phyloP scores from a whole-genome alignment of 1,140 invertebrate species.

The Cyphomyrmex costatus region DNA sequence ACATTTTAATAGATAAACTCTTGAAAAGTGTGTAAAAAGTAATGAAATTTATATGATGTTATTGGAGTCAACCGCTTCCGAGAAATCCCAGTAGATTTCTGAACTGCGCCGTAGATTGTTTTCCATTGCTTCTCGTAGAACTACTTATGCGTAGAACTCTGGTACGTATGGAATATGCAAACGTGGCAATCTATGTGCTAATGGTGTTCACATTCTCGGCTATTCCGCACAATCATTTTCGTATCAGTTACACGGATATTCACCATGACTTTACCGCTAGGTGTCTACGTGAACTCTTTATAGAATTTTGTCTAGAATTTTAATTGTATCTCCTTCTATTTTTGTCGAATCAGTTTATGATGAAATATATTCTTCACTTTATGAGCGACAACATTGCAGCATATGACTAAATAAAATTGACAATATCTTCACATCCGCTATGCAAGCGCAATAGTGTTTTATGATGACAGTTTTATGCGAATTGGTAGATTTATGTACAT shows the following conservation, averaged over 20 bases:
- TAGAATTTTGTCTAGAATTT: not conserved
- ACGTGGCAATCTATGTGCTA: constrained; percentile 55
- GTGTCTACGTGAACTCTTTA: not conserved
- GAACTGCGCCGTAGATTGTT: constrained; percentile 1
- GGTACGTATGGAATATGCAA: constrained; percentile 44
- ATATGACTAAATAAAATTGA: not conserved
- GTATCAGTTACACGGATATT: constrained; percentile 30
- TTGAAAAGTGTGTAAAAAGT: not conserved
- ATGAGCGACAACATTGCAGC: no score
- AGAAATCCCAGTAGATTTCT: not conserved
- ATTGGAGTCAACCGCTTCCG: not conserved
- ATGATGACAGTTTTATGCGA: not conserved
- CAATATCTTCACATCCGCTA: not conserved
- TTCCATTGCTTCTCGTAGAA: constrained; percentile 17
- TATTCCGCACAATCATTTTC: constrained; percentile 41
- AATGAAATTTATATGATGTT: constrained; percentile 19
- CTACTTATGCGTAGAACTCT: constrained; percentile 33
- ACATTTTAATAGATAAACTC: not conserved
- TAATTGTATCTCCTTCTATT: not conserved
- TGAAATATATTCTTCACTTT: not conserved
- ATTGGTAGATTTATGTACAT: constrained; percentile 1
- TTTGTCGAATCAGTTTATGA: not conserved
- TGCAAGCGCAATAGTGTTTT: not conserved
- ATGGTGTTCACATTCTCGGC: constrained; percentile 4
- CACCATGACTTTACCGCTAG: not conserved